Base-by-base conservation (phyloP, 2,888 invertebrate species). In the Drosophila silvestris region DNA sequence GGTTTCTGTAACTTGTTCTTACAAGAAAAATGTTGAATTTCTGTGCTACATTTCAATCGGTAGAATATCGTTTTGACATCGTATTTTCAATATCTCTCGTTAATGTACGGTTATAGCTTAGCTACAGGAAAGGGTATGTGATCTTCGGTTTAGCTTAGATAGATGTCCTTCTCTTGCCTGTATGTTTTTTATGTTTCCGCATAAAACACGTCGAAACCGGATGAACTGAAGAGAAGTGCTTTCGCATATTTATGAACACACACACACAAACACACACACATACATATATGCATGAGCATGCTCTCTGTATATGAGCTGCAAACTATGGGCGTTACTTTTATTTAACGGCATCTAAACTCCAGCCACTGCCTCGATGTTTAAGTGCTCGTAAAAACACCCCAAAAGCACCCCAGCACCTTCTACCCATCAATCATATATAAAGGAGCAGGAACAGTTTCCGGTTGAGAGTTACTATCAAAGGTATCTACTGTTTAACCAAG, bases 311-410 rank as follows among this genome's bases (percentile, higher is more conserved):
- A 79, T 51, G 68, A 81, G 65, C 81, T 78, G 79, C 70, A 79
- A 86, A 81, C 89, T 81, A 89, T 85, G 70, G 70, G 74, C 68
- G 74, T 71, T 79, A 56, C 59, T 69, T 85, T 88, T 88, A 75
- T 83, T 88, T 83, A 88, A 83, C 77, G 67, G 33, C 73, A 75
- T 80, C 83, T 64, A 70, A 85, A 73, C 83, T 75, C 70, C 73
- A 69, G 75, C 73, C 67, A 69, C 66, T 52, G 69, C 53, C 54
- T 74, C 32, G 50, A 52, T 54, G 41, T 67, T 71, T 78, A 82
- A 82, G 75, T 70, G 82, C 74, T 77, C 83, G 72, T 90, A 90
- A 85, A 90, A 85, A 12, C 10, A 10, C 53, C 80, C 90, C 70
- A 78, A 85, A 80, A 80, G 70, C 22, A 22, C 22, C 22, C 22